phyloP scores from a whole-genome alignment of 2,797 vertebrate species.

The Muraenolepis orangiensis region DNA sequence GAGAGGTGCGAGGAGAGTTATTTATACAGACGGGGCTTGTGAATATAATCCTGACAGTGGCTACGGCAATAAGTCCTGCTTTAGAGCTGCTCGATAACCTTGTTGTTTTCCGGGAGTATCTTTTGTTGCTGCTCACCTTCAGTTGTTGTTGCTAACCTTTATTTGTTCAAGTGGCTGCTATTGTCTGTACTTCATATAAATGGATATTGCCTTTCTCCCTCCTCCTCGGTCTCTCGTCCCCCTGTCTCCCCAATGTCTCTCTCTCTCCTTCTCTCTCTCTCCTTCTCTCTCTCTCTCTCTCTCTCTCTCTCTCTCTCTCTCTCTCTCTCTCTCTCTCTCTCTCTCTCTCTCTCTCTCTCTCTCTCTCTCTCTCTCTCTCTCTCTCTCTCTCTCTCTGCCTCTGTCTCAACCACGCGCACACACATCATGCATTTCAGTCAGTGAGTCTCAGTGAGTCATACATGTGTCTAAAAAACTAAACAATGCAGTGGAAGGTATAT shows the following conservation, averaged over 20 bases:
- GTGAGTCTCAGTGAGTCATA: constrained; percentile 22
- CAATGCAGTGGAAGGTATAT: constrained; percentile 44
- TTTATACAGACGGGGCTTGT: not conserved
- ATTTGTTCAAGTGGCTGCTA: not conserved
- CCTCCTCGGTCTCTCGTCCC: constrained; percentile 4
- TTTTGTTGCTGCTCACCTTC: not conserved
- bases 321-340: not conserved
- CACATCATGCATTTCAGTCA: constrained; percentile 16
- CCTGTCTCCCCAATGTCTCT: not conserved
- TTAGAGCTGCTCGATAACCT: not conserved
- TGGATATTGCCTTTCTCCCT: constrained; percentile 1
- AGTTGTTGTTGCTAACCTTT: not conserved
- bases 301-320: constrained; percentile 1
- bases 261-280: constrained; percentile 3
- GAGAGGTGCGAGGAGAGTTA: not conserved
- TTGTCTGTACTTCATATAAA: constrained; percentile 2
- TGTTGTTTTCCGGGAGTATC: not conserved
- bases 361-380: not conserved
- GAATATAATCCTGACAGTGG: not conserved
- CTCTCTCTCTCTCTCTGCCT: constrained; percentile 2
- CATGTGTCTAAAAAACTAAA: constrained; percentile 25
- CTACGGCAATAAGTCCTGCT: not conserved
- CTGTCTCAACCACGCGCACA: constrained; percentile 2
- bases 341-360: not conserved
- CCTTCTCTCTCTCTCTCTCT: not conserved